Base-by-base conservation (phyloP, 2,113 vertebrate genomes). In the Blennius ocellaris region DNA sequence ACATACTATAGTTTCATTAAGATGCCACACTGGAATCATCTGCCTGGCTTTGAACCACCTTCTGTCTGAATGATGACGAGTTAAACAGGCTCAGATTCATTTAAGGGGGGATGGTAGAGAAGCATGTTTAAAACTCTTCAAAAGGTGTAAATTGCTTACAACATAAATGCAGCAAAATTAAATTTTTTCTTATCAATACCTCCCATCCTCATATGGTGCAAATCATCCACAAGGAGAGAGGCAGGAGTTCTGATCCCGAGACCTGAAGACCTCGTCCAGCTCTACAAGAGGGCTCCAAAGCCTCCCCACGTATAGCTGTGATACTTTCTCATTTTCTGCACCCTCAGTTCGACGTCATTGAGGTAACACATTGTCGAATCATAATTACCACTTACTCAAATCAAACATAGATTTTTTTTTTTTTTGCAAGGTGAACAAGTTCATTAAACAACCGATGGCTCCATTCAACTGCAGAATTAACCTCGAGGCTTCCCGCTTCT, bases 361-460 rank as follows among this genome's bases (percentile, higher is more conserved):
- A 49, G 48, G 48, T 50, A 9, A 3, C 16, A 51, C 49, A 1
- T 48, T 12, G 11, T 5, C 16, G 1, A 4, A 51, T 10, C 16
- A 11, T 66, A 30, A 37, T 71, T 15, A 49, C 39, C 62, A 21
- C 9, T 78, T 21, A 11, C 48, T 3, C 14, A 5, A 11, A 8
- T 44, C 3, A 49, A 49, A 69, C 50, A 63, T 38, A 21, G 16
- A 76, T 76, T 49, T 12, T 11, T 43, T 49, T 55, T 38, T 37
- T 12, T 30, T 45, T 43, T 21, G 41, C n/a, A 40, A 14, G 2
- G 39, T 37, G 47, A 49, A 48, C 9, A 37, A 47, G 12, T 5
- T 60, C 55, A 17, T 5, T 39, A 59, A 45, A 53, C 36, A 37
- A 39, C 17, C 17, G 2, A 9, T 4, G 21, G 55, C 69, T 5